These are phyloP conservation scores for Cecidostiba fungosa DNA, from an alignment of 2,888 invertebrate species.

Conservation along the genomic window DNA sequence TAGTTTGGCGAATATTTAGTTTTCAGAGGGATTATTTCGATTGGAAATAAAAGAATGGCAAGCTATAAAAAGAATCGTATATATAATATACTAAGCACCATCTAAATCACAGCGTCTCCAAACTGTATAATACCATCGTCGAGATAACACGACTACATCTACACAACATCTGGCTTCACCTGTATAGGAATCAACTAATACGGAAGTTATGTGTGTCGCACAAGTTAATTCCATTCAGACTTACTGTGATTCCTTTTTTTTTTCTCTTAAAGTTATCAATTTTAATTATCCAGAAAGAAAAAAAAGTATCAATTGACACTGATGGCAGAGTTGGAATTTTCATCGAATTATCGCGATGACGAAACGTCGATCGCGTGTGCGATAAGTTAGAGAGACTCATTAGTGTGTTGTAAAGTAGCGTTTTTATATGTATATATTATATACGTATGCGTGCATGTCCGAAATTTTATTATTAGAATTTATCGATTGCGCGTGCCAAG, in stretches of 20 bases:
- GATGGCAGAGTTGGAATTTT: not conserved
- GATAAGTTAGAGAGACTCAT: not conserved
- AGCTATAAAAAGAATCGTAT: no score
- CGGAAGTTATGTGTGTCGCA: not conserved
- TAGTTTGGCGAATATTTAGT: no score
- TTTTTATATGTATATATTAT: not conserved
- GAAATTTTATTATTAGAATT: constrained; percentile 36
- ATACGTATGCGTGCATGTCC: not conserved
- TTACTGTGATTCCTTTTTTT: not conserved
- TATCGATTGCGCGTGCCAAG: constrained; percentile 30
- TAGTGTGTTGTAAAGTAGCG: not conserved
- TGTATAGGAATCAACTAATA: no score
- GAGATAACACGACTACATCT: not conserved
- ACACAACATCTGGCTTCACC: not conserved
- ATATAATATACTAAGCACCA: no score
- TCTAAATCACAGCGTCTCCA: not conserved
- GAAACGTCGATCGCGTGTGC: not conserved
- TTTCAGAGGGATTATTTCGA: no score
- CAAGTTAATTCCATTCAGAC: not conserved
- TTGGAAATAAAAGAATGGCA: no score
- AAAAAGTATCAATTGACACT: not conserved
- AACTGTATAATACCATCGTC: not conserved
- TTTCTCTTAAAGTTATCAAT: no score
- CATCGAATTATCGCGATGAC: not conserved
- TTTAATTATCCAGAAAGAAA: not conserved